Evolutionary conservation across 2,888 invertebrate species (phyloP), one percentile per base, ranked within the genome.

Genomic region (Caenorhabditis sinica): DNA sequence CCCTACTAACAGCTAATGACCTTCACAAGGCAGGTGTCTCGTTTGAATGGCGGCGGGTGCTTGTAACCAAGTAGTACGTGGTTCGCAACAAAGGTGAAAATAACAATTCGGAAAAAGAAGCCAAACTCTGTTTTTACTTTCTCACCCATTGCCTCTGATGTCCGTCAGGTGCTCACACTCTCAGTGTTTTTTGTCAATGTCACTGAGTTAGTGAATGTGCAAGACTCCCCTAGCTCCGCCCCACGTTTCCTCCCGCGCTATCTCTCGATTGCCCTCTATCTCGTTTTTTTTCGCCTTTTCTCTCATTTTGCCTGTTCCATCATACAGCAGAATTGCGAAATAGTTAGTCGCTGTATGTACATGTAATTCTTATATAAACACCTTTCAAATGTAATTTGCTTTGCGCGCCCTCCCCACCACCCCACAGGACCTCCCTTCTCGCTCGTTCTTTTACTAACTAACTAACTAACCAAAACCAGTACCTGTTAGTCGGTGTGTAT

Each of bases 281-380:
- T 77, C 61, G 56, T 60, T 40, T 60, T 40, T 77, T 65, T 51
- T 49, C 15, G 45, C 43, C 56, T 15, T 28, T 45, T 51, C 51
- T 61, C 66, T 66, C 66, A 30, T 30, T 60, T 68, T 74, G 49
- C 56, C 65, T 56, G 68, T 63, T 63, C 61, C 51, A 51, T 79
- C 65, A 30, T 33, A 43, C 56, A 43, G 23, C 53, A 53, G 72
- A 63, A 79, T 79, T 79, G 72, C 79, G 79, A 79, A 79, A 79
- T 79, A 71, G 69, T 79, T 71, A 71, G 77, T 77, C 77, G 61
- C 69, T 69, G 79, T 72, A 79, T 63, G 71, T 71, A 72, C 79
- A 79, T 79, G 79, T 79, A 79, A 79, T 71, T 72, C 79, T 72
- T 79, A 79, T 79, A 79, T 79, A 79, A 79, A 79, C 71, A 79